A percentile compares a stretch with the other conserved stretches of the same genome.
These are phyloP conservation scores for Podotricha telesiphe DNA, from an alignment of 2,888 invertebrate species.

Conservation along the genomic window DNA sequence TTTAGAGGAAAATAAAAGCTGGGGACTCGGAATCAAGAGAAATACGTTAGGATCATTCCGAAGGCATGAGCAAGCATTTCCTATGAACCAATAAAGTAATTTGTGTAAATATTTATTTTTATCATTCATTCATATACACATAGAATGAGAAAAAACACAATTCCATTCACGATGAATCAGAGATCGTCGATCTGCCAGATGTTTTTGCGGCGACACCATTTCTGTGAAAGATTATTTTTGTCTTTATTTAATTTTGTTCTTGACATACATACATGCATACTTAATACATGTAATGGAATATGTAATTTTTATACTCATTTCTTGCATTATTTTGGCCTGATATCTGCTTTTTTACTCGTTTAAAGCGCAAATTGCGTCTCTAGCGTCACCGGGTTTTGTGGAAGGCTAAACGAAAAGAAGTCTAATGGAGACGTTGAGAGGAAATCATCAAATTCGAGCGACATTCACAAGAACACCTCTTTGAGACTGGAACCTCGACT, in stretches of 20 bases:
- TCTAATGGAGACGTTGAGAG: too few relatives aligned
- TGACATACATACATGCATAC: slow-evolving; percentile 12
- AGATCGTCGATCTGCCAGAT: slow-evolving; percentile 28
- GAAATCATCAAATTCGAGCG: too few relatives aligned
- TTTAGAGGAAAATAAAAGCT: too few relatives aligned
- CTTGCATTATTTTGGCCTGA: too few relatives aligned
- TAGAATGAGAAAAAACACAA: slow-evolving; percentile 11
- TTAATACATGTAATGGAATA: neutral
- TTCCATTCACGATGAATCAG: slow-evolving; percentile 38
- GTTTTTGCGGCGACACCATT: slow-evolving; percentile 32
- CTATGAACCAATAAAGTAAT: neutral
- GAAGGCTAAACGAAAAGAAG: too few relatives aligned
- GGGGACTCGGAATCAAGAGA: neutral
- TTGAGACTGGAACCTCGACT: too few relatives aligned
- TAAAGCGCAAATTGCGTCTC: too few relatives aligned
- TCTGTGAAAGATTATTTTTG: slow-evolving; percentile 34
- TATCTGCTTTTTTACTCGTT: too few relatives aligned
- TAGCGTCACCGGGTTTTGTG: too few relatives aligned
- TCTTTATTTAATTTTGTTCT: slow-evolving; percentile 20
- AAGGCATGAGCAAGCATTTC: neutral
- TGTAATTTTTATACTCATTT: too few relatives aligned
- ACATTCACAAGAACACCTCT: too few relatives aligned
- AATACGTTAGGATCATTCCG: neutral
- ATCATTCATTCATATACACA: slow-evolving; percentile 23
- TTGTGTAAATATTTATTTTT: slow-evolving; percentile 8